Evolutionary conservation across 2,888 invertebrate genomes (phyloP), one percentile per base, ranked within the genome.

Genomic region (Oscheius sp.): DNA sequence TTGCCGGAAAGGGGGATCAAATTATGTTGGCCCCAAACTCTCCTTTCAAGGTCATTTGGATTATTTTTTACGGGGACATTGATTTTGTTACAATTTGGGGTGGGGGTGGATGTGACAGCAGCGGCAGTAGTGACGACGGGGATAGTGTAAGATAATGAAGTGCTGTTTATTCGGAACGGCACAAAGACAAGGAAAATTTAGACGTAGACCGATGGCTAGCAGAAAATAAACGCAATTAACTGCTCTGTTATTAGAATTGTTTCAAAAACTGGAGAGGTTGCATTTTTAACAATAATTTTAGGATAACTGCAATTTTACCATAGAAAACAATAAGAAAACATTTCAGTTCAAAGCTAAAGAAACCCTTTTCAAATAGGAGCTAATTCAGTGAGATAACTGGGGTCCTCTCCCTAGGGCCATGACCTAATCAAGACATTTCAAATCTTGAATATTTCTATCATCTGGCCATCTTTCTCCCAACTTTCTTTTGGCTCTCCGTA

Each of bases 401-500:
- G 35, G 35, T 9, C 35, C 21, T 49, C n/a, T 55, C 55, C 55
- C 55, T 23, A 55, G 55, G 23, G 55, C 55, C 55, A 25, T 23
- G 25, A 12, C 55, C 55, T 23, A 55, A 55, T 55, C 55, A 55
- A 23, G 55, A 23, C 55, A 55, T 21, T 55, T 55, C 55, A 55
- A 55, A 25, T 16, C 49, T 7, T 2, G 49, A 18, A 16, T 21
- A 7, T 49, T 49, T 49, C 49, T 35, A 35, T 35, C 35, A 9
- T 35, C 35, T 9, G n/a, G 5, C 35, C 35, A 35, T 35, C 49
- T 49, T 5, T 49, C 49, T 2, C 49, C 49, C 49, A 3, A 49
- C 23, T 21, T 55, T 25, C 55, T 13, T 55, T 13, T 3, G 25
- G 55, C 49, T 55, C 25, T 13, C 55, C 55, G 55, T 55, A 55